Evolutionary conservation across 1,140 invertebrate genomes (phyloP).

Genomic region (Heliconius hewitsoni): DNA sequence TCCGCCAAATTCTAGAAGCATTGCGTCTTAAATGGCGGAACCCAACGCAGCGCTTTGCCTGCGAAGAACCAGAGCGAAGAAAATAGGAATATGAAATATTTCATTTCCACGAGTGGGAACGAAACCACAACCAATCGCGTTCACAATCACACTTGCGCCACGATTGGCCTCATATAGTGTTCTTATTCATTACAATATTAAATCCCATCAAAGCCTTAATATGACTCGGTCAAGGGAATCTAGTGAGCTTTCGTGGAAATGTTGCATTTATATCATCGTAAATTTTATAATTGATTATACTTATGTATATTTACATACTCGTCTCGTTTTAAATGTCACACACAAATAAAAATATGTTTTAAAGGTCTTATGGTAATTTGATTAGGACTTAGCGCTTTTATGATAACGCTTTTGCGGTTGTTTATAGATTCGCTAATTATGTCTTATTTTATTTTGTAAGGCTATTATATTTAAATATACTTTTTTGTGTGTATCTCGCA

Average conservation of each 20-base stretch:
- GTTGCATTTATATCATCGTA: not conserved
- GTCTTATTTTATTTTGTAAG: not conserved
- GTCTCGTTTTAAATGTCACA: conserved; percentile 8
- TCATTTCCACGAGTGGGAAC: too few relatives aligned
- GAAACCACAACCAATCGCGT: too few relatives aligned
- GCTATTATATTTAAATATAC: too few relatives aligned
- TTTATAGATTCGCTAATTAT: not conserved
- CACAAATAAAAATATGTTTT: not conserved
- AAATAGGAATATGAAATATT: too few relatives aligned
- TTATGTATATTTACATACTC: not conserved
- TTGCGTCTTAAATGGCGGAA: too few relatives aligned
- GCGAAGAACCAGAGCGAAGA: too few relatives aligned
- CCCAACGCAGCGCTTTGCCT: too few relatives aligned
- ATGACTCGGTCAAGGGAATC: conserved; percentile 30
- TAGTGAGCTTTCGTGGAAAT: conserved; percentile 17
- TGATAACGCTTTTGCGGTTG: not conserved
- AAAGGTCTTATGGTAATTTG: not conserved
- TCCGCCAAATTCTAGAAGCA: too few relatives aligned
- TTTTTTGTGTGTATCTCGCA: too few relatives aligned
- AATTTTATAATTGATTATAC: conserved; percentile 5
- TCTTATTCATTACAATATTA: too few relatives aligned
- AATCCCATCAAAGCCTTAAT: conserved; percentile 18
- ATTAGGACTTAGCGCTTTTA: not conserved
- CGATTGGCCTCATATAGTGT: too few relatives aligned
- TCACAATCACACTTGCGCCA: too few relatives aligned